phyloP scores from a whole-genome alignment of 1,140 invertebrate species.

The Pinna nobilis region DNA sequence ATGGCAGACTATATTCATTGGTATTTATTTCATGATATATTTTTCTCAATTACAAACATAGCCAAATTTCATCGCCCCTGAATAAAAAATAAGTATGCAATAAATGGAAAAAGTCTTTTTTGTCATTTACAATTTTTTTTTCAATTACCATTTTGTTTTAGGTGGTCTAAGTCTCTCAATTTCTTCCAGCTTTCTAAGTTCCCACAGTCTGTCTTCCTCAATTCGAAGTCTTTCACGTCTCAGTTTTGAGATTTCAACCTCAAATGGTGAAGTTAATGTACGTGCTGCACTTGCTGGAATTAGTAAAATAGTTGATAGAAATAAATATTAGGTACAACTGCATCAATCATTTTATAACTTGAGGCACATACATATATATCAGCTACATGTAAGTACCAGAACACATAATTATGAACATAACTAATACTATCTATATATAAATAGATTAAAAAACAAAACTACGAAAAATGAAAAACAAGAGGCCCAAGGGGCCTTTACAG shows the following conservation, averaged over 20 bases:
- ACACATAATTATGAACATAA: too few species aligned
- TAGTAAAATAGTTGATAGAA: not conserved
- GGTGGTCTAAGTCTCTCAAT: slow-evolving; percentile 65
- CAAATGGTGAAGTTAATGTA: slow-evolving; percentile 59
- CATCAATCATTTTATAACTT: not conserved
- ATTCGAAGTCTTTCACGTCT: slow-evolving; percentile 61
- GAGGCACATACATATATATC: too few species aligned
- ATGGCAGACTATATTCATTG: too few species aligned
- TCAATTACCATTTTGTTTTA: slow-evolving; percentile 62
- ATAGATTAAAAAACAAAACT: too few species aligned
- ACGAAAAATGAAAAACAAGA: too few species aligned
- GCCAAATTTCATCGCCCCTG: not conserved
- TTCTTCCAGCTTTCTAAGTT: slow-evolving; percentile 61
- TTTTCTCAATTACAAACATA: not conserved
- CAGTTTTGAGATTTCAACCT: slow-evolving; percentile 54
- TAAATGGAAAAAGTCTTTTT: too few species aligned
- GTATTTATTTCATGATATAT: not conserved
- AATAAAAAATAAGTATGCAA: not conserved
- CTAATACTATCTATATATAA: too few species aligned
- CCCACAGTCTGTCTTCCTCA: slow-evolving; percentile 64
- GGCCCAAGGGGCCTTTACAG: too few species aligned
- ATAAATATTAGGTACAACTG: not conserved
- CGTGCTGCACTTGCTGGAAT: slow-evolving; percentile 42
- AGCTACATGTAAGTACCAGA: too few species aligned
- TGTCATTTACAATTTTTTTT: not conserved